Conservation (phyloP, 2,888 invertebrate species). For the Diogma glabrata region DNA sequence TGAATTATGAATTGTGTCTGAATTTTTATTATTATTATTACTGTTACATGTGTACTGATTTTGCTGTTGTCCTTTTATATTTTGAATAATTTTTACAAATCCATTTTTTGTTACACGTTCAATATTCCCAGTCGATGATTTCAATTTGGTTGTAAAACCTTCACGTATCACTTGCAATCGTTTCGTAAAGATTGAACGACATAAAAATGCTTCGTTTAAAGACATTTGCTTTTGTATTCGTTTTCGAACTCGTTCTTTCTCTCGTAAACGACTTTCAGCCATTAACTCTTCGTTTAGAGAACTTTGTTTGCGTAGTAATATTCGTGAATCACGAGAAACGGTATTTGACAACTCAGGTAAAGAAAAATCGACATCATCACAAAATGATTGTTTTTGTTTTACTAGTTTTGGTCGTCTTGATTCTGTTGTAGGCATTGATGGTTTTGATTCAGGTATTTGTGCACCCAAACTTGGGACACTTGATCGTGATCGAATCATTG, state of each 20-base stretch:
- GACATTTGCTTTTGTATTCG: conserved; percentile 85
- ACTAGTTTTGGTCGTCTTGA: conserved; percentile 53
- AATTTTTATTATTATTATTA: neutral
- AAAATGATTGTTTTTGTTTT: conserved; percentile 76
- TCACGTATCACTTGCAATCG: conserved; percentile 37
- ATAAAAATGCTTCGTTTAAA: conserved; percentile 75
- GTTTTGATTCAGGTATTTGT: conserved; percentile 21
- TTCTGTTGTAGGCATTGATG: conserved; percentile 12
- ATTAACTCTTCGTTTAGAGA: conserved; percentile 83
- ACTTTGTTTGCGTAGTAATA: conserved; percentile 51
- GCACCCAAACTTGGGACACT: conserved; percentile 57
- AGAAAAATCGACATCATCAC: conserved; percentile 48
- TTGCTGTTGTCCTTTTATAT: conserved; percentile 43
- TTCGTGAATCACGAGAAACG: conserved; percentile 31
- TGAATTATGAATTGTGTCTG: too few species aligned
- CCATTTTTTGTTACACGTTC: conserved; percentile 74
- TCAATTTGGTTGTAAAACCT: conserved; percentile 72
- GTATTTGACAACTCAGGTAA: conserved; percentile 29
- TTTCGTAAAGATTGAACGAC: conserved; percentile 35
- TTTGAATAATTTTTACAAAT: conserved; percentile 74
- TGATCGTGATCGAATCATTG: conserved; percentile 61
- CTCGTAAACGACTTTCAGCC: conserved; percentile 72
- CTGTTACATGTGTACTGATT: conserved; percentile 16
- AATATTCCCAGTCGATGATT: conserved; percentile 70
- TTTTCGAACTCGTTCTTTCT: conserved; percentile 68